phyloP scores from a whole-genome alignment of 1,140 invertebrate species.

The Zaprionus inermis region DNA sequence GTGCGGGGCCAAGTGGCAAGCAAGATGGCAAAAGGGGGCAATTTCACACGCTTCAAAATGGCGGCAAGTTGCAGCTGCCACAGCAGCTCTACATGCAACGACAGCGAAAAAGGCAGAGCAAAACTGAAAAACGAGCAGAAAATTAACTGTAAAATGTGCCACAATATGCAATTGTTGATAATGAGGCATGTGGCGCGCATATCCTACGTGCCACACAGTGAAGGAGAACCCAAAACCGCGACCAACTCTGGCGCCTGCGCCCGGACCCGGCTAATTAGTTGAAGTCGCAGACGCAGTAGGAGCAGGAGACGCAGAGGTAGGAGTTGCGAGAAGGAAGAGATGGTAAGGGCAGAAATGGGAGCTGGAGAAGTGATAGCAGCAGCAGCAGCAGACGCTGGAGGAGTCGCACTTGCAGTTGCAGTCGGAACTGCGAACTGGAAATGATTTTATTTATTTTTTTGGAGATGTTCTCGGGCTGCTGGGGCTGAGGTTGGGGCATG shows the following conservation, averaged over 20 bases:
- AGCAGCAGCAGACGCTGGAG: not conserved
- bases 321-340: not conserved
- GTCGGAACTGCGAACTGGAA: not conserved
- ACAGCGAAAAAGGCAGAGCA: not conserved
- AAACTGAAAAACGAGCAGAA: slow-evolving; percentile 32
- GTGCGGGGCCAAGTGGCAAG: not conserved
- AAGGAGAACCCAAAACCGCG: slow-evolving; percentile 17
- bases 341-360: too few species aligned
- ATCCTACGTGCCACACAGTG: slow-evolving; percentile 26
- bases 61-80: slow-evolving; percentile 42
- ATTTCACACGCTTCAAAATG: slow-evolving; percentile 38
- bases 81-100: not conserved
- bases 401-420: not conserved
- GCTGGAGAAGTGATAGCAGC: not conserved
- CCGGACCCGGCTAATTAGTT: slow-evolving; percentile 68
- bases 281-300: slow-evolving; percentile 1
- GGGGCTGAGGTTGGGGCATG: not conserved
- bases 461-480: not conserved
- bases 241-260: slow-evolving; percentile 70
- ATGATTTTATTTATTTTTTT: not conserved
- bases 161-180: slow-evolving; percentile 80
- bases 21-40: not conserved
- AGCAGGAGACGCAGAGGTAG: not conserved
- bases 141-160: slow-evolving; percentile 79
- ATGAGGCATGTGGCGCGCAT: slow-evolving; percentile 74